Base-by-base conservation (phyloP, 2,888 invertebrate species). In the Acronicta aceris region DNA sequence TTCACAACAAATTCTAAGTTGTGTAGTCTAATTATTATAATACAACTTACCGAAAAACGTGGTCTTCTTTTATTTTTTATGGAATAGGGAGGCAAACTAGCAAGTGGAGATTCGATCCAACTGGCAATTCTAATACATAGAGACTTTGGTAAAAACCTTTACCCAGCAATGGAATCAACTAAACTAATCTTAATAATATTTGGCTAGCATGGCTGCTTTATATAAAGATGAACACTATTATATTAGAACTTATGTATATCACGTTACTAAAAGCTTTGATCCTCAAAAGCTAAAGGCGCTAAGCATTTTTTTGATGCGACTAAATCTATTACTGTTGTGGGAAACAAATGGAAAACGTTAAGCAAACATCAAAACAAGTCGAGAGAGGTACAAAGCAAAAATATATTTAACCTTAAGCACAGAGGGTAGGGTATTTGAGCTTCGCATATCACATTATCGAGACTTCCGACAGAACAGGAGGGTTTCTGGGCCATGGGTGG, bases 361-460 rank as follows among this genome's bases (percentile, higher is more conserved):
- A 59, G 50, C 43, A 66, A 69, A 72, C 65, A 75, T 75, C 59
- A 75, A 63, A 75, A 75, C 72, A 72, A 72, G 61, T 54, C 53
- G 45, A 41, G 25, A 38, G 54, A 16, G 48, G 62, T 57, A 69
- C 54, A 78, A 75, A 64, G 61, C 46, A 52, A 60, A 75, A 72
- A 65, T 78, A 75, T 63, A 75, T 70, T 73, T 76, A 78, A 70
- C 73, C 61, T 67, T 67, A 62, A 65, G 60, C 25, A 50, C 48
- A 55, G 51, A 51, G 71, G 55, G 62, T 61, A 59, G 71, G 67
- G 70, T 70, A 73, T 79, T 73, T 77, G 78, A 76, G 76, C 72
- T 76, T 73, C 79, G 63, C 77, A 81, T 84, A 83, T 84, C 82
- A 79, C 80, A 84, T 85, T 85, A 85, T 84, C 79, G 79, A 70